Conservation (phyloP, 2,797 vertebrate species). For the Micropoecilia bifurca region DNA sequence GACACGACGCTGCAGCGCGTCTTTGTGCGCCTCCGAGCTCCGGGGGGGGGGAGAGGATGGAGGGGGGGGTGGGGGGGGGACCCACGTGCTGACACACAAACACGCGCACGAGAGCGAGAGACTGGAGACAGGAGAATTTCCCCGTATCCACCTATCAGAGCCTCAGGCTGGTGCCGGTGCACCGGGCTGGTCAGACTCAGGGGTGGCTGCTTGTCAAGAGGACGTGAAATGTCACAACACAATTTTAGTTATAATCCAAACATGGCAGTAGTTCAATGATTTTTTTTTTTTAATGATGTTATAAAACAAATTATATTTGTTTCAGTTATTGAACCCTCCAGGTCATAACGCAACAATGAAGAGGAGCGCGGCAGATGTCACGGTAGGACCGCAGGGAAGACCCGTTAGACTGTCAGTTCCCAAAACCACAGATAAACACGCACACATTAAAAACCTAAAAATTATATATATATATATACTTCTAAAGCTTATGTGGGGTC, state of each 20-base stretch:
- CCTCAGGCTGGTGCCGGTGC: neutral
- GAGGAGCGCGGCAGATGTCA: too few relatives aligned
- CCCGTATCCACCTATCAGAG: neutral
- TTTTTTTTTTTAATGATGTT: neutral
- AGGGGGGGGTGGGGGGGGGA: constrained; percentile 37
- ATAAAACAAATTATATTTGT: too few relatives aligned
- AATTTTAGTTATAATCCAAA: neutral
- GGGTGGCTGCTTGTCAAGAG: neutral
- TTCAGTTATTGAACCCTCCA: too few relatives aligned
- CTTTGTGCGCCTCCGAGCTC: constrained; percentile 52
- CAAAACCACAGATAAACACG: too few relatives aligned
- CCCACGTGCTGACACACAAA: constrained; percentile 5
- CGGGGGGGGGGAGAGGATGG: constrained; percentile 40
- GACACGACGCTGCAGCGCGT: constrained; percentile 37
- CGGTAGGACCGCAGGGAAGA: too few relatives aligned
- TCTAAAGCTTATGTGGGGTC: too few relatives aligned
- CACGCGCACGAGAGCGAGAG: neutral
- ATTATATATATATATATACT: too few relatives aligned
- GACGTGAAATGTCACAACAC: neutral
- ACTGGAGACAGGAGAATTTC: constrained; percentile 5
- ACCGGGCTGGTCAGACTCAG: too few relatives aligned
- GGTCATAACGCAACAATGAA: too few relatives aligned
- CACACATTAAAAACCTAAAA: too few relatives aligned
- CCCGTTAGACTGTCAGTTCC: too few relatives aligned
- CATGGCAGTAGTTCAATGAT: neutral